Evolutionary conservation across 2,888 invertebrate genomes (phyloP), one percentile per base, ranked within the genome.

Genomic region (Heteropelma amictum): DNA sequence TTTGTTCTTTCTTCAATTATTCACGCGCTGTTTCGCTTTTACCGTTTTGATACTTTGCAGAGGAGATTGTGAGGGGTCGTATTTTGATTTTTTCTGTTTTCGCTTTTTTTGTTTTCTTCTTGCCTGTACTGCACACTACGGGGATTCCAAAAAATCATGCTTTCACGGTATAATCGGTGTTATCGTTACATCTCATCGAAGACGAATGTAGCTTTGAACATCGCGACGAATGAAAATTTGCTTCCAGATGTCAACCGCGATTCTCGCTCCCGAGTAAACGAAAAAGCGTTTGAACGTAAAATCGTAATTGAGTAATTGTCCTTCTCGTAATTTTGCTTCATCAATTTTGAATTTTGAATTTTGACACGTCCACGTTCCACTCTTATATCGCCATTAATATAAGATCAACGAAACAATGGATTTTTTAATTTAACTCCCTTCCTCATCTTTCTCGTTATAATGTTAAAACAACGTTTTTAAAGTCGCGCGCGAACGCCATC

Each of bases 331-430:
- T 54, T 70, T 45, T 53, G 30, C 30, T 54, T 67, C 80, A 84
- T 82, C 80, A 84, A 84, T 84, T n/a, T n/a, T 85, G 82, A 88
- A 88, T 88, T 88, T 88, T 88, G 88, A 88, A 88, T 88, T 88
- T 88, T 87, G 88, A 85, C 85, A 85, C 86, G 81, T 85, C 85
- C 86, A 84, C 86, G 85, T 87, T 85, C n/a, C n/a, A 85, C 84
- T 82, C 85, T 85, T 83, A 83, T 77, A 84, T 85, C 85, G 84
- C 79, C 77, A 78, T 84, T 78, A 85, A 86, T 85, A 85, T 84
- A 86, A n/a, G n/a, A n/a, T n/a, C n/a, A n/a, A n/a, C n/a, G n/a
- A n/a, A 85, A 72, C 72, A 81, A 81, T 56, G 70, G 74, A 80
- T 72, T 70, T 53, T 54, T 71, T 64, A 65, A 73, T 77, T 67